Conservation (phyloP, 2,113 vertebrate species). For the Caranx ignobilis region DNA sequence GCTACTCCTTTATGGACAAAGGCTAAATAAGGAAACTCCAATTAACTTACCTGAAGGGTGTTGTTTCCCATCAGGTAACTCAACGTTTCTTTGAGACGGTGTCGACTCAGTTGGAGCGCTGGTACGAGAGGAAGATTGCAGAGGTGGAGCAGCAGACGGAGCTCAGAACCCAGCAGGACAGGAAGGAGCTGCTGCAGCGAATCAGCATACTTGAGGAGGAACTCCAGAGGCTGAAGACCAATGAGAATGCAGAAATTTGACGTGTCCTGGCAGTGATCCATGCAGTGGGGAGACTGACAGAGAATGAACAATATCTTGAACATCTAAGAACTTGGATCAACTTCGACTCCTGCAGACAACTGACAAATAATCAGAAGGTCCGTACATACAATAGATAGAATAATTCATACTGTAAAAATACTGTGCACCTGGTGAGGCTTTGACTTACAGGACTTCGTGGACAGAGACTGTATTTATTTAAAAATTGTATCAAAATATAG, state of each 20-base stretch:
- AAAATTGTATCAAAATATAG: too few relatives aligned
- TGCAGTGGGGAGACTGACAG: background rate
- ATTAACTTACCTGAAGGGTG: background rate
- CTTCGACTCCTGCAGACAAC: too few relatives aligned
- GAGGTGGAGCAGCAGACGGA: slow-evolving; percentile 88
- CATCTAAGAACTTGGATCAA: too few relatives aligned
- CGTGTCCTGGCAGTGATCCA: background rate
- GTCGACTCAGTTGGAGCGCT: slow-evolving; percentile 91
- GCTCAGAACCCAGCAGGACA: slow-evolving; percentile 87
- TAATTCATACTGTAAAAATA: too few relatives aligned
- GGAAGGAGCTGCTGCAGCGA: slow-evolving; percentile 85
- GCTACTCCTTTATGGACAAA: background rate
- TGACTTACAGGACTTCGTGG: too few relatives aligned
- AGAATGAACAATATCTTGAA: too few relatives aligned
- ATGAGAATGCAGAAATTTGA: slow-evolving; percentile 79
- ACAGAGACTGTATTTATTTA: too few relatives aligned
- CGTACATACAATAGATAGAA: too few relatives aligned
- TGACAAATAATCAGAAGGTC: too few relatives aligned
- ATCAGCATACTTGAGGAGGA: slow-evolving; percentile 90
- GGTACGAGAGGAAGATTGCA: slow-evolving; percentile 92
- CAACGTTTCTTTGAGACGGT: slow-evolving; percentile 94
- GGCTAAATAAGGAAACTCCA: too few relatives aligned
- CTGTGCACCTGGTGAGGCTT: too few relatives aligned
- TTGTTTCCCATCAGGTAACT: slow-evolving; percentile 77
- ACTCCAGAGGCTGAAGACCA: slow-evolving; percentile 87